Base-by-base conservation (phyloP, 2,888 invertebrate genomes). In the Ariolimax columbianus region DNA sequence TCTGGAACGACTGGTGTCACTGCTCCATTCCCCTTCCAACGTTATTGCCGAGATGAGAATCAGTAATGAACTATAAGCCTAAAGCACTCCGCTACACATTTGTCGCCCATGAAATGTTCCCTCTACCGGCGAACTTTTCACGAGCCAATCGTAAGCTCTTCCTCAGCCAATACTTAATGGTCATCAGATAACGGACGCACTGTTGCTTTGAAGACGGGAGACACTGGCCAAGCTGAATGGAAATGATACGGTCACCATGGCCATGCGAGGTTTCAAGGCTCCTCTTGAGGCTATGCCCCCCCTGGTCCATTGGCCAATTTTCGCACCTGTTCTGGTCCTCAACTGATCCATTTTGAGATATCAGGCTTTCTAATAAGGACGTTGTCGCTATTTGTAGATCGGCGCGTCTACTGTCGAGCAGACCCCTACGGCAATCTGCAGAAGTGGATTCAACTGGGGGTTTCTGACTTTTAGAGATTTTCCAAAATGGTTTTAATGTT, bases 141-240 rank as follows among this genome's bases (percentile, higher is more conserved):
- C 55, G 55, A 23, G 19, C 55, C 23, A 19, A 23, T 19, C 55
- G 19, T 55, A 17, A 23, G 7, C 23, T 55, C 23, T 55, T 6
- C 55, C 55, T 11, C 36, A 19, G 11, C 40, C 40, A 40, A 19
- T 40, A 3, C 72, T 40, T 40, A 38, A 38, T 11, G 72, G 40
- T 19, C 40, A 72, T 72, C 72, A 72, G 72, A 72, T 72, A 72
- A 72, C 26, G 3, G 7, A 0, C 38, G 3, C 40, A 40, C 40
- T n/a, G n/a, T n/a, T n/a, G n/a, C 40, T 72, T 72, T 72, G 40
- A 72, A 7, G 72, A 72, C 72, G 40, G 6, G 40, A 36, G 66
- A 40, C 9, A 36, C 14, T 38, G 72, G 0, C 1, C 38, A 19
- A 19, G 19, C 40, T 38, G 4, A 7, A 72, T 23, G 38, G 40